Conservation (phyloP, 2,797 vertebrate species). For the Glyptemys insculpta region DNA sequence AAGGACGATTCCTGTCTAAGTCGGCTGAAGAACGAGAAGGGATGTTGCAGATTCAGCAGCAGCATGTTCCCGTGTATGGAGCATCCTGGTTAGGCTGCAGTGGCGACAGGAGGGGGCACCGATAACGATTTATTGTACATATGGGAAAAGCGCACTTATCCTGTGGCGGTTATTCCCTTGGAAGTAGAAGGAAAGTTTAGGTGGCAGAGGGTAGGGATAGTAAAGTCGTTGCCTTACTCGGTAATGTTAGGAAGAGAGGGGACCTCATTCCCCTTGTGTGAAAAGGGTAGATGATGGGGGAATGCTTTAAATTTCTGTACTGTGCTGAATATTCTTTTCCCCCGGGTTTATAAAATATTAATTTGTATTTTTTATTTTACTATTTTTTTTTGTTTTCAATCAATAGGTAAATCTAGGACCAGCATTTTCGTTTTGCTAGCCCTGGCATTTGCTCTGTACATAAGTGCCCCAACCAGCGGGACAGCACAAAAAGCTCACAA, state of each 20-base stretch:
- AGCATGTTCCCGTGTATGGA: not conserved
- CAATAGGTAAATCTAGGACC: slow-evolving; percentile 92
- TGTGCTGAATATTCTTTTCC: slow-evolving; percentile 89
- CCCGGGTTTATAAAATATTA: slow-evolving; percentile 91
- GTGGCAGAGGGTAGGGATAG: not conserved
- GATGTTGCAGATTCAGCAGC: too few species aligned
- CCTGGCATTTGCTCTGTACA: slow-evolving; percentile 93
- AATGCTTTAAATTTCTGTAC: slow-evolving; percentile 90
- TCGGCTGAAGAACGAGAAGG: not conserved
- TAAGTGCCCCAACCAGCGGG: slow-evolving; percentile 59
- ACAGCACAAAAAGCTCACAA: not conserved
- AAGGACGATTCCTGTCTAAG: not conserved
- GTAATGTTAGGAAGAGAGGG: too few species aligned
- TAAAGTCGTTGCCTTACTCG: too few species aligned
- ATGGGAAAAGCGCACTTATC: not conserved
- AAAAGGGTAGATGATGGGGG: not conserved
- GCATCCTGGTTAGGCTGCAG: not conserved
- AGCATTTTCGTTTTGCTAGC: slow-evolving; percentile 87
- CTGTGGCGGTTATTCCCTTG: not conserved
- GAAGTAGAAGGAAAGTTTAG: not conserved
- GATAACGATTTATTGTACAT: not conserved
- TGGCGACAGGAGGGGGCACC: not conserved
- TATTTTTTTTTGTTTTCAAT: slow-evolving; percentile 91
- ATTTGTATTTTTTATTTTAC: slow-evolving; percentile 91
- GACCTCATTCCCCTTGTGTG: not conserved